phyloP scores from a whole-genome alignment of 2,888 invertebrate genomes.

The Synergus laeviventris region DNA sequence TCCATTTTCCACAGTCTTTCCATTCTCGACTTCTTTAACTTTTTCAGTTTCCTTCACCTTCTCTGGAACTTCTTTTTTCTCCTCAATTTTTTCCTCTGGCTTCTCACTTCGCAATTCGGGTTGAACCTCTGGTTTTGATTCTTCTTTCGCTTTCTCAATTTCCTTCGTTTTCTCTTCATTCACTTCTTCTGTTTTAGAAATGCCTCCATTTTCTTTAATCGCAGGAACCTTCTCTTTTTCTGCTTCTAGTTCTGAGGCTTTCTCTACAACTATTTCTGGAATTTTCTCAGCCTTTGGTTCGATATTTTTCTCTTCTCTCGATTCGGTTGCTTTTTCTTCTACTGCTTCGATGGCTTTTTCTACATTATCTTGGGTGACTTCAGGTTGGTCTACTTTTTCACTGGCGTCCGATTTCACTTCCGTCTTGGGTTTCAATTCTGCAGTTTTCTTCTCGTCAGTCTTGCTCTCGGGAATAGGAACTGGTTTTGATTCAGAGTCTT shows the following conservation, averaged over 20 bases:
- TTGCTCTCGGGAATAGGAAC: constrained; percentile 1
- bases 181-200: constrained; percentile 42
- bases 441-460: constrained; percentile 43
- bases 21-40: constrained; percentile 40
- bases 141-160: constrained; percentile 43
- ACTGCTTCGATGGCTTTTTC: constrained; percentile 37
- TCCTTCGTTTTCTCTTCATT: constrained; percentile 46
- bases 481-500: constrained; percentile 8
- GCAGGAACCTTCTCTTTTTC: constrained; percentile 46
- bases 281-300: constrained; percentile 19
- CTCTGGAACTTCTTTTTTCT: constrained; percentile 33
- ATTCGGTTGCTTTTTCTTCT: constrained; percentile 38
- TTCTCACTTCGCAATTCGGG: constrained; percentile 42
- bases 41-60: constrained; percentile 43
- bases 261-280: constrained; percentile 36
- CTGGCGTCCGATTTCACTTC: constrained; percentile 33
- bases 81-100: constrained; percentile 42
- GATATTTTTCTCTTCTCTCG: constrained; percentile 42
- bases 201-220: constrained; percentile 38
- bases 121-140: constrained; percentile 29
- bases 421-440: constrained; percentile 30
- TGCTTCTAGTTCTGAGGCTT: constrained; percentile 47
- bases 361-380: constrained; percentile 40
- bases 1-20: constrained; percentile 32
- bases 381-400: constrained; percentile 37